Conservation (phyloP, 2,797 vertebrate genomes). For the Pseudomugil tenellus region DNA sequence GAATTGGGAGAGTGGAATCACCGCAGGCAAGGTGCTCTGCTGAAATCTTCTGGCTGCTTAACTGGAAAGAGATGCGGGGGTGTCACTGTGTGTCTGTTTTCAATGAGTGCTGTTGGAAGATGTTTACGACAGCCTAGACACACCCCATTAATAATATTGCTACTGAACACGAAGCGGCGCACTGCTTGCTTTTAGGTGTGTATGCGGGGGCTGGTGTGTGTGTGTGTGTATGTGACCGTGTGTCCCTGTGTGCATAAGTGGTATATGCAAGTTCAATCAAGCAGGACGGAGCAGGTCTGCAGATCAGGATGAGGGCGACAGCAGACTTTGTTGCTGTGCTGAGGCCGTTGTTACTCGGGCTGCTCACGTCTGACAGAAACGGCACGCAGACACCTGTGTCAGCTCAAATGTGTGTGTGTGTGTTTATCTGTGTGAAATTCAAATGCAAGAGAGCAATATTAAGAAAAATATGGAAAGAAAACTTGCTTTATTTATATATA, state of each 20-base stretch:
- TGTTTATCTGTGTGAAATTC: slow-evolving; percentile 16
- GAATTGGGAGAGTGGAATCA: slow-evolving; percentile 35
- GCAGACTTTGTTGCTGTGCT: slow-evolving; percentile 33
- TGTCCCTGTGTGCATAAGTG: slow-evolving; percentile 34
- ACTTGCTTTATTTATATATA: too few relatives aligned
- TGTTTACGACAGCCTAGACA: slow-evolving; percentile 76
- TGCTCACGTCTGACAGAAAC: slow-evolving; percentile 30
- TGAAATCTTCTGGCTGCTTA: slow-evolving; percentile 61
- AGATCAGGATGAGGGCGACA: slow-evolving; percentile 55
- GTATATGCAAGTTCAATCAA: slow-evolving; percentile 40
- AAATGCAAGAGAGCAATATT: not conserved
- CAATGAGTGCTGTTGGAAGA: slow-evolving; percentile 66
- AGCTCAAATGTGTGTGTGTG: not conserved
- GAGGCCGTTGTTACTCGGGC: slow-evolving; percentile 26
- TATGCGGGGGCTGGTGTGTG: slow-evolving; percentile 7
- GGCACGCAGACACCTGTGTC: slow-evolving; percentile 14
- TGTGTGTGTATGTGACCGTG: slow-evolving; percentile 30
- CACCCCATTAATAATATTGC: slow-evolving; percentile 79
- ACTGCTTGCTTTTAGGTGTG: slow-evolving; percentile 23
- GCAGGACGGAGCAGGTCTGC: slow-evolving; percentile 54
- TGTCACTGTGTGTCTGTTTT: slow-evolving; percentile 42
- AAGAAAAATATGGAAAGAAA: not conserved
- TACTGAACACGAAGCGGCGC: slow-evolving; percentile 42
- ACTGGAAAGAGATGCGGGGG: slow-evolving; percentile 50
- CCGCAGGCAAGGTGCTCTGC: slow-evolving; percentile 44